Evolutionary conservation across 2,113 vertebrate species (phyloP), one percentile per base, ranked within the genome.

Genomic region (Campylomormyrus tamandua): DNA sequence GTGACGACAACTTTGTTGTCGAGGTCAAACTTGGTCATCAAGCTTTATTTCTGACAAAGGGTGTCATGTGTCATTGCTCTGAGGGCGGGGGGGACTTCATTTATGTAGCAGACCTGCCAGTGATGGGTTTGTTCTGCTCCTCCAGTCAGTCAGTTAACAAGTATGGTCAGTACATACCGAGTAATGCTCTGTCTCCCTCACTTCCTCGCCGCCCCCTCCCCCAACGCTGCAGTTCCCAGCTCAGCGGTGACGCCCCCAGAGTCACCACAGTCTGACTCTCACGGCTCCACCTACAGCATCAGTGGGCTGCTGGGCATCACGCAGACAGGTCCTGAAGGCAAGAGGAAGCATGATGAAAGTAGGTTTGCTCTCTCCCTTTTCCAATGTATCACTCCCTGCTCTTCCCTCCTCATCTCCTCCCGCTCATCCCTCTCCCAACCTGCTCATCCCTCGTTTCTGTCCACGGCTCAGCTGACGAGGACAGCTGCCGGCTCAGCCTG

Each of bases 321-420:
- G 11, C 96, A 96, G 89, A 93, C 96, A 35, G 93, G 93, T 35
- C 35, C 91, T 0, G 97, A 98, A 19, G 95, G 95, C 93, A 98
- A 98, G 95, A 96, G 97, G 92, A 97, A 96, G 91, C 96, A 97
- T 52, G 96, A 97, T 9, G 97, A 98, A 95, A 96, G 97, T 98
- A 95, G 97, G 97, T 90, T 45, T 10, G n/a, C 49, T 19, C n/a
- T 0, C 19, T 15, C 27, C 31, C 17, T n/a, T 13, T n/a, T 48
- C 90, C 45, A 24, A 8, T 42, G 31, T 19, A n/a, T 70, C 45
- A 74, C 58, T 83, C 87, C 17, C 49, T 84, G 31, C 46, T 45
- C 35, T 11, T 49, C 87, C 53, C 45, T 83, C 42, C 53, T 58
- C 92, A 24, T 24, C 42, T 24, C 80, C 11, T 19, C 83, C 5